phyloP scores from a whole-genome alignment of 2,888 invertebrate species.

The Dicyrtomina minuta region DNA sequence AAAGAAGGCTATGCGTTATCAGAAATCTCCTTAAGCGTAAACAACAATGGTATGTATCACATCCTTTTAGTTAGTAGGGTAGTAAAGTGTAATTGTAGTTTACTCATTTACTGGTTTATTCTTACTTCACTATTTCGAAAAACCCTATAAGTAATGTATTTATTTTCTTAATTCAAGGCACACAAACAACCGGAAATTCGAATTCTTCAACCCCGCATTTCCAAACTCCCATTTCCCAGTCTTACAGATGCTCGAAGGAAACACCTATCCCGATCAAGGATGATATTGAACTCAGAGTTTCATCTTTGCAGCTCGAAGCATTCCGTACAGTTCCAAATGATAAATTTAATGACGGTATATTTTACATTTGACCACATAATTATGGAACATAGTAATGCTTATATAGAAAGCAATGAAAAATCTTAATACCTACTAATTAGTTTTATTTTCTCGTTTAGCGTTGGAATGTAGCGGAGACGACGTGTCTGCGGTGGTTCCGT shows the following conservation, averaged over 20 bases:
- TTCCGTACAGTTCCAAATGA: slow-evolving; percentile 58
- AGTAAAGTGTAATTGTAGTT: neutral
- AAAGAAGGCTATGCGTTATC: slow-evolving; percentile 27
- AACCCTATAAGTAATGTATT: no score
- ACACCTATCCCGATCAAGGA: slow-evolving; percentile 63
- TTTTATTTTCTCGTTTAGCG: slow-evolving; percentile 60
- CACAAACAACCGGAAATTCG: no score
- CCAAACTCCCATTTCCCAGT: slow-evolving; percentile 62
- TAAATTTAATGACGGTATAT: slow-evolving; percentile 35
- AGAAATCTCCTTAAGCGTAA: neutral
- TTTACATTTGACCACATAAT: neutral
- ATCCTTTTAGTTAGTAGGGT: no score
- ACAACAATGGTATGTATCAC: no score
- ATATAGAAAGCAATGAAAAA: neutral
- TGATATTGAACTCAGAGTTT: slow-evolving; percentile 60
- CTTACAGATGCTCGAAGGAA: slow-evolving; percentile 70
- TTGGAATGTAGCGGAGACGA: slow-evolving; percentile 71
- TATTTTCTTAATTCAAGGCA: no score
- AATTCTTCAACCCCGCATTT: no score
- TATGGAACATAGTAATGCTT: neutral
- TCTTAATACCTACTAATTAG: neutral
- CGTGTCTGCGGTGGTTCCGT: slow-evolving; percentile 89
- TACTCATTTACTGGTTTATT: neutral
- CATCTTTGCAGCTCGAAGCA: slow-evolving; percentile 73
- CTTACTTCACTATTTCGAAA: no score